Conservation (phyloP, 2,113 vertebrate species). For the Gracilinanus agilis region DNA sequence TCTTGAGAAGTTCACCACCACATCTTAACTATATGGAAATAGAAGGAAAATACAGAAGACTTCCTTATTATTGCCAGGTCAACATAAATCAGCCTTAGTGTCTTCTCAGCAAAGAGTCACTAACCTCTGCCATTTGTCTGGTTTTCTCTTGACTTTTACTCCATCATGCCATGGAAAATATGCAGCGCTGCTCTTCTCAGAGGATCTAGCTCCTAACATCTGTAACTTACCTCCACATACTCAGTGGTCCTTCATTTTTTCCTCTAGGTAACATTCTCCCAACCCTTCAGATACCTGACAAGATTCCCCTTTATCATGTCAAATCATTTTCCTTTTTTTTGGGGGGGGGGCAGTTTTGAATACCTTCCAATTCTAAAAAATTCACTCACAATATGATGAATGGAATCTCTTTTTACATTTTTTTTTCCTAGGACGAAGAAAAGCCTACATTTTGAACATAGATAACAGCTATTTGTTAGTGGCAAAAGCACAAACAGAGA, state of each 20-base stretch:
- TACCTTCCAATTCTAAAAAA: neutral
- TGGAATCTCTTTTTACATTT: neutral
- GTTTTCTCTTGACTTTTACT: neutral
- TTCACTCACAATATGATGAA: neutral
- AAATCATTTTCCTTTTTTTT: neutral
- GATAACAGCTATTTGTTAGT: neutral
- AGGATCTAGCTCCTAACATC: neutral
- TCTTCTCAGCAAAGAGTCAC: neutral
- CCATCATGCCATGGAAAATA: neutral
- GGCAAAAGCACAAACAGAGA: neutral
- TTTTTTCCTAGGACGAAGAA: neutral
- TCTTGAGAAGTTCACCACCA: neutral
- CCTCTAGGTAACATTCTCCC: neutral
- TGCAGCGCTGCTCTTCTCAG: neutral
- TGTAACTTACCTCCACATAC: neutral
- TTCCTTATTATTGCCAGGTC: neutral
- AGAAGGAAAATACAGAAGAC: neutral
- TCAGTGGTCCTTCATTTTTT: neutral
- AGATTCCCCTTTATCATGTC: neutral
- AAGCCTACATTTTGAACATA: neutral
- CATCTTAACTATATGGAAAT: neutral
- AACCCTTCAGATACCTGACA: neutral
- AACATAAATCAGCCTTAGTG: neutral
- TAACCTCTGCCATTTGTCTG: neutral
- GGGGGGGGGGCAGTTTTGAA: too few species aligned